Evolutionary conservation across 2,888 invertebrate species (phyloP).

Genomic region (Scelioninae gen. 2): DNA sequence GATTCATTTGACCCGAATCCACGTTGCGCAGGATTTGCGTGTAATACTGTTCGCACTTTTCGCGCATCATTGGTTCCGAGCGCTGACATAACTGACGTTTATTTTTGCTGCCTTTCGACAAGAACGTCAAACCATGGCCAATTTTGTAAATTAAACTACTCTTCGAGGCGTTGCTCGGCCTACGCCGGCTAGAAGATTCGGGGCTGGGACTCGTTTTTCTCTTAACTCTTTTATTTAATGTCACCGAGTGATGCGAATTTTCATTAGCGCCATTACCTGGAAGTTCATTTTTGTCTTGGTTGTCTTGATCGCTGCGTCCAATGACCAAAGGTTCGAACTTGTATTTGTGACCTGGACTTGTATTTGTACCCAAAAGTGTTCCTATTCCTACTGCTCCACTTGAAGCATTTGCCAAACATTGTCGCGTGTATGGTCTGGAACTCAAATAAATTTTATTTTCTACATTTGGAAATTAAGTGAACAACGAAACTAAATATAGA

Average conservation of each 20-base stretch:
- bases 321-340: slow-evolving; percentile 67
- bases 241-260: slow-evolving; percentile 36
- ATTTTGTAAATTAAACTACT: neutral
- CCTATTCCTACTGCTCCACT: slow-evolving; percentile 68
- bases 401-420: slow-evolving; percentile 71
- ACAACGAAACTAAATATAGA: no score
- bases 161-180: slow-evolving; percentile 2
- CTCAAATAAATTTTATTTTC: slow-evolving; percentile 11
- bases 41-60: slow-evolving; percentile 37
- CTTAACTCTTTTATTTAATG: slow-evolving; percentile 3
- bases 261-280: slow-evolving; percentile 69
- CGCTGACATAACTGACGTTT: neutral
- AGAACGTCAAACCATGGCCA: neutral
- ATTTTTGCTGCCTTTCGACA: slow-evolving; percentile 2
- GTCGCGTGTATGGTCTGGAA: slow-evolving; percentile 72
- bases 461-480: no score
- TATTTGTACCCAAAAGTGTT: slow-evolving; percentile 61
- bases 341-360: slow-evolving; percentile 65
- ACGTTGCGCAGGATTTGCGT: neutral
- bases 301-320: slow-evolving; percentile 70
- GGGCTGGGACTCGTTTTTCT: slow-evolving; percentile 11
- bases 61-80: slow-evolving; percentile 10
- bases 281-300: slow-evolving; percentile 72
- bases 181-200: slow-evolving; percentile 31
- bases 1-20: neutral